A percentile compares a stretch with the other conserved stretches of the same genome.
phyloP scores from a whole-genome alignment of 2,797 vertebrate species.

The Adelosebastes latens region DNA sequence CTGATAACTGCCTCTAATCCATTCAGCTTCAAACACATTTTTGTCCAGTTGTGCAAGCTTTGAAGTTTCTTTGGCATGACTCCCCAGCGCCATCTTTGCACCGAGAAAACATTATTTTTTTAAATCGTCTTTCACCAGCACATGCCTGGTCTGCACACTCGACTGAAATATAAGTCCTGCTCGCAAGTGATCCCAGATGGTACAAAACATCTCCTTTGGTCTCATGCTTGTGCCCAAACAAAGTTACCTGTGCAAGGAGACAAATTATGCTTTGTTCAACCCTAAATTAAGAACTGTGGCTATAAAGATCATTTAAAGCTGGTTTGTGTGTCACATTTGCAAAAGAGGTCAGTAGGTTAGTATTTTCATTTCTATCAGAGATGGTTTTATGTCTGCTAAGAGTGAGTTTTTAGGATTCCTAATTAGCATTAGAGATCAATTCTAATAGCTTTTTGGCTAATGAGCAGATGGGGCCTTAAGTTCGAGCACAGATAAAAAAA shows the following conservation, averaged over 20 bases:
- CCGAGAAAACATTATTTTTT: constrained; percentile 17
- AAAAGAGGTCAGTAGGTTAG: constrained; percentile 13
- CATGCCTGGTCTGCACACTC: constrained; percentile 65
- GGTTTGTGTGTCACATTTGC: background rate
- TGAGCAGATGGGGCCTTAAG: constrained; percentile 4
- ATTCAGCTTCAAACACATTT: constrained; percentile 85
- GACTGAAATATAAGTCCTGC: constrained; percentile 70
- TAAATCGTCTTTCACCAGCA: constrained; percentile 63
- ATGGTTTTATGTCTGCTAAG: background rate
- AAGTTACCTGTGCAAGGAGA: background rate
- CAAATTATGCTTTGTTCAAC: constrained; percentile 8
- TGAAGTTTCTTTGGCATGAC: constrained; percentile 79
- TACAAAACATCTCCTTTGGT: background rate
- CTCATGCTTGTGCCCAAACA: background rate
- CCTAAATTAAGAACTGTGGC: background rate
- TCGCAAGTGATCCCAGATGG: constrained; percentile 21
- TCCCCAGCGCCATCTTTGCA: constrained; percentile 76
- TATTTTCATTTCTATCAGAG: background rate
- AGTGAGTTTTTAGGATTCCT: background rate
- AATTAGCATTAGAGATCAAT: constrained; percentile 25
- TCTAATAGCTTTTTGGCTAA: constrained; percentile 18
- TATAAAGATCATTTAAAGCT: background rate
- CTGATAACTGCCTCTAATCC: constrained; percentile 85
- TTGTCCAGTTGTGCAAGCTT: constrained; percentile 80
- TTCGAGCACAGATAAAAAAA: background rate